Evolutionary conservation across 2,797 vertebrate genomes (phyloP).

Genomic region (Anguilla obscura): DNA sequence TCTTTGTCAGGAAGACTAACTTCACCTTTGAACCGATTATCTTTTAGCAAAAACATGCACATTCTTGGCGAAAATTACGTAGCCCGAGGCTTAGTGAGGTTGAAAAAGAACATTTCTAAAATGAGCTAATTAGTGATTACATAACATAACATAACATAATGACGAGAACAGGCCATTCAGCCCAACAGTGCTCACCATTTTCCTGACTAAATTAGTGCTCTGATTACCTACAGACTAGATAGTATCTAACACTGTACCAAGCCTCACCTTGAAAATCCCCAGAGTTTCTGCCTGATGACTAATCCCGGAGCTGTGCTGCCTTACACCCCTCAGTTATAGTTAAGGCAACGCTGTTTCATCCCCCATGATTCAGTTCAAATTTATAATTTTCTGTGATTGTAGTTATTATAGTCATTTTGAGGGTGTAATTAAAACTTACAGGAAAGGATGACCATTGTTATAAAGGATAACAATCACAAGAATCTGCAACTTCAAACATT

Average conservation of each 20-base stretch:
- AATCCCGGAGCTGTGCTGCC: not conserved
- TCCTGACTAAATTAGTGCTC: too few species aligned
- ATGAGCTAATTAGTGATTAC: not conserved
- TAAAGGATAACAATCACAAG: too few species aligned
- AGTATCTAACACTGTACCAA: too few species aligned
- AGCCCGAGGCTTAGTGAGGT: not conserved
- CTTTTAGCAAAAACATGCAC: not conserved
- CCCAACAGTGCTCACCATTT: too few species aligned
- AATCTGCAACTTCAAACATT: too few species aligned
- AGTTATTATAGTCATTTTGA: too few species aligned
- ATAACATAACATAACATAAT: too few species aligned
- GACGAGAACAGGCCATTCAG: too few species aligned
- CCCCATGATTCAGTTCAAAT: not conserved
- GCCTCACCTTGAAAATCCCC: too few species aligned
- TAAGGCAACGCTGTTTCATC: not conserved
- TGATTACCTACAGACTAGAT: too few species aligned
- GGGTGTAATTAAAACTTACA: too few species aligned
- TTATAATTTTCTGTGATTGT: not conserved
- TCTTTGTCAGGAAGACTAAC: not conserved
- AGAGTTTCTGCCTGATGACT: not conserved
- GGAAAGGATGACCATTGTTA: too few species aligned
- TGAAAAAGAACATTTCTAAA: not conserved
- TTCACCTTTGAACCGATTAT: not conserved
- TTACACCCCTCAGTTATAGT: not conserved
- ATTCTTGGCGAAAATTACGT: not conserved